Evolutionary conservation across 1,140 invertebrate species (phyloP).

Genomic region (Cydia splendana): DNA sequence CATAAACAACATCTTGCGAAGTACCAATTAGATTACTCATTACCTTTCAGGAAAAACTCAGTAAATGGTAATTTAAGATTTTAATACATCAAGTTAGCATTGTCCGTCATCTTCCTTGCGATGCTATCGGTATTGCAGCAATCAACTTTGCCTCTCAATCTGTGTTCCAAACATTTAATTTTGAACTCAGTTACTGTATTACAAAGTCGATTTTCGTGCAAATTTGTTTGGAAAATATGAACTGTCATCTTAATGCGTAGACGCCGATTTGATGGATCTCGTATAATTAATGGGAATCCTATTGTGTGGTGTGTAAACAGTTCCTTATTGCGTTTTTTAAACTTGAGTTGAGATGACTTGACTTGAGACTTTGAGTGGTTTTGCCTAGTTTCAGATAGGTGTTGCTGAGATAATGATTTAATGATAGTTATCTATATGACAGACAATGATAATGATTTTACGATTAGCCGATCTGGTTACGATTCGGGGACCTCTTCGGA

Average conservation of each 20-base stretch:
- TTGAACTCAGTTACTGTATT: not conserved
- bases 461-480: too few relatives aligned
- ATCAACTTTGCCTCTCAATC: not conserved
- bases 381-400: not conserved
- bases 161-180: not conserved
- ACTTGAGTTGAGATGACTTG: too few relatives aligned
- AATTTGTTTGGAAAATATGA: not conserved
- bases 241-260: constrained; percentile 1
- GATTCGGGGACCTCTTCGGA: too few relatives aligned
- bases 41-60: not conserved
- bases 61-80: not conserved
- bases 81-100: constrained; percentile 18
- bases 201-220: not conserved
- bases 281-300: constrained; percentile 14
- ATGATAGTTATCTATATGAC: not conserved
- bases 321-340: constrained; percentile 18
- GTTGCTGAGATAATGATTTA: constrained; percentile 3
- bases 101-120: not conserved
- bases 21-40: not conserved
- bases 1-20: not conserved
- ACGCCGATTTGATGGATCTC: not conserved
- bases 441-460: not conserved
- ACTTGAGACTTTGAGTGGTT: not conserved
- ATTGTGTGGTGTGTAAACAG: constrained; percentile 9
- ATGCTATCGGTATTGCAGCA: not conserved